Conservation (phyloP, 2,888 invertebrate species). For the Leucozona laternaria region DNA sequence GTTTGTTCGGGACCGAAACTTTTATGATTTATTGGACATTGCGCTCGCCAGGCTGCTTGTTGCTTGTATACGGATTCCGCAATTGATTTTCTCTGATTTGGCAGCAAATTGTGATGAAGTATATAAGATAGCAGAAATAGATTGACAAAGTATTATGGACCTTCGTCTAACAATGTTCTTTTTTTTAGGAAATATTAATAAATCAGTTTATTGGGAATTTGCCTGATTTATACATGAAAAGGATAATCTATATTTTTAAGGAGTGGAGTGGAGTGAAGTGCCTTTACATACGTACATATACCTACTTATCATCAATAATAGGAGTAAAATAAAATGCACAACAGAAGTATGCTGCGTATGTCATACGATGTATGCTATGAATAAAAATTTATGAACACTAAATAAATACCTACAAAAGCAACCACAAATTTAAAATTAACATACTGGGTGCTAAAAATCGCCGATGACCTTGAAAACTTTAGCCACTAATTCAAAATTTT, state of each 20-base stretch:
- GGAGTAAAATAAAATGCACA: no score
- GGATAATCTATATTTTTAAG: not conserved
- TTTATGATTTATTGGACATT: constrained; percentile 48
- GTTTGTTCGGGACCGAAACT: not conserved
- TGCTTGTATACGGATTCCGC: constrained; percentile 32
- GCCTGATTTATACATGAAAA: not conserved
- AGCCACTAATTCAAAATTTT: no score
- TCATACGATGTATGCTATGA: no score
- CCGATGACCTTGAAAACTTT: no score
- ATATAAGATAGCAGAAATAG: constrained; percentile 19
- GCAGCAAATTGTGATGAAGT: constrained; percentile 40
- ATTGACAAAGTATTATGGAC: constrained; percentile 30
- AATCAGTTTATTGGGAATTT: constrained; percentile 16
- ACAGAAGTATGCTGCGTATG: no score
- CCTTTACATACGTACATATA: no score
- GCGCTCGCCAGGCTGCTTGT: constrained; percentile 24
- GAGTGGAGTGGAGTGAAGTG: no score
- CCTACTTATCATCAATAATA: no score
- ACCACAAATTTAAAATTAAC: no score
- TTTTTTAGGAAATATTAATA: constrained; percentile 2
- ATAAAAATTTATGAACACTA: no score
- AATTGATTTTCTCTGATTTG: constrained; percentile 50
- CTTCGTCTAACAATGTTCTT: not conserved
- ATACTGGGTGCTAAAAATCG: no score
- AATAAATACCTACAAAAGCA: no score